Conservation (phyloP, 2,797 vertebrate species). For the Ciconia nigra region DNA sequence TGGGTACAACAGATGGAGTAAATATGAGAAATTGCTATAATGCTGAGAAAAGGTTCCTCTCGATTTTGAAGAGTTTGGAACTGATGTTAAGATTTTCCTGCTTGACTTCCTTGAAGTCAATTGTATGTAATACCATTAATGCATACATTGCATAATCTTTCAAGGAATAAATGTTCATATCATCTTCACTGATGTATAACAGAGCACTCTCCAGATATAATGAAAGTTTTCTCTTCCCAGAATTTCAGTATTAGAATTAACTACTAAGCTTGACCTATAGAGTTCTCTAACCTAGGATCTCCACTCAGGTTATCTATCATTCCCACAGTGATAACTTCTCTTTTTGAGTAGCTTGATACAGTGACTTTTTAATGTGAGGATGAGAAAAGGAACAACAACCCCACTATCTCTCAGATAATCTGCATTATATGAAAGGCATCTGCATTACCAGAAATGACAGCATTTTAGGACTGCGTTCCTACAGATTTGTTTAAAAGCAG, state of each 20-base stretch:
- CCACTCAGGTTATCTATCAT: background rate
- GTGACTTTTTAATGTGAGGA: background rate
- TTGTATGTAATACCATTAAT: background rate
- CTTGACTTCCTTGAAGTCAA: background rate
- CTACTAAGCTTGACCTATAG: background rate
- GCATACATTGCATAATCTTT: background rate
- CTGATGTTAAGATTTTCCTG: background rate
- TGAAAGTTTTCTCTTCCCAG: background rate
- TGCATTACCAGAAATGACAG: background rate
- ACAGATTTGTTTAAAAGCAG: background rate
- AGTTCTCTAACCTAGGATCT: background rate
- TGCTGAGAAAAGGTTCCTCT: background rate
- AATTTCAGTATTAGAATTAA: background rate
- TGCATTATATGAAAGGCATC: background rate
- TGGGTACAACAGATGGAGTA: background rate
- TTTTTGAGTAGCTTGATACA: background rate
- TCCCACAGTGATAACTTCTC: background rate
- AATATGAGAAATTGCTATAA: background rate
- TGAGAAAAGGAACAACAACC: background rate
- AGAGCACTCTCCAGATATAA: background rate
- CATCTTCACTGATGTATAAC: background rate
- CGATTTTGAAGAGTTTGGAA: background rate
- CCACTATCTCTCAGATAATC: background rate
- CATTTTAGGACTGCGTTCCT: background rate
- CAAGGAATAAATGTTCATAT: background rate